Conservation (phyloP, 2,113 vertebrate species). For the Sinocyclocheilus anophthalmus region DNA sequence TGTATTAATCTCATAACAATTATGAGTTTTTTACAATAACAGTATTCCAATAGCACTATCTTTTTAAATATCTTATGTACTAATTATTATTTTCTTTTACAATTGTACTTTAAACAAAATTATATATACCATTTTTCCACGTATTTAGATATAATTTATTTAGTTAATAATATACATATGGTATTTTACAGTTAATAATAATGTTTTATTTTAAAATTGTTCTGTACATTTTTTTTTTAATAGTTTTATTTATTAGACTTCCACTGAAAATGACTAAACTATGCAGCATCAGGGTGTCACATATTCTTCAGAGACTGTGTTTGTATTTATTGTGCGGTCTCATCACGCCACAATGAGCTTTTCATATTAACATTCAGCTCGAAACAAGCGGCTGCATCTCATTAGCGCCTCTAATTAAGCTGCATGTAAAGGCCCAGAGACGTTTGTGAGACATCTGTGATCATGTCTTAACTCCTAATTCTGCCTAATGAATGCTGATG, state of each 20-base stretch:
- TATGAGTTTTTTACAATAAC: no score
- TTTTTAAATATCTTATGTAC: no score
- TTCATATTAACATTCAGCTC: neutral
- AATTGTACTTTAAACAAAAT: no score
- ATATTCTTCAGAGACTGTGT: neutral
- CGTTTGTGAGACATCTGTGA: neutral
- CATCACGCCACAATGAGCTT: neutral
- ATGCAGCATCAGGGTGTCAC: neutral
- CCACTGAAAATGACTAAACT: neutral
- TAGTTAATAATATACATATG: no score
- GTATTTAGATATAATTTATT: no score
- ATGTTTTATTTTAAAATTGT: neutral
- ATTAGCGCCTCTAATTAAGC: neutral
- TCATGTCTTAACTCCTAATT: slow-evolving; percentile 11
- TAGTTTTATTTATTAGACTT: neutral
- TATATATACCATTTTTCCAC: no score
- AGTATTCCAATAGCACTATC: no score
- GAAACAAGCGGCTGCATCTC: neutral
- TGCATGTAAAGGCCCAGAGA: slow-evolving; percentile 14
- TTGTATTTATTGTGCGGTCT: neutral
- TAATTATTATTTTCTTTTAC: no score
- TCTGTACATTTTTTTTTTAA: no score
- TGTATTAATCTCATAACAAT: no score
- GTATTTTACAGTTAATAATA: neutral
- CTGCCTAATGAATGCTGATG: slow-evolving; percentile 4